A percentile compares a stretch with the other conserved stretches of the same genome.
These are phyloP conservation scores for Cephus runcator DNA, from an alignment of 2,888 invertebrate genomes.

Conservation along the genomic window DNA sequence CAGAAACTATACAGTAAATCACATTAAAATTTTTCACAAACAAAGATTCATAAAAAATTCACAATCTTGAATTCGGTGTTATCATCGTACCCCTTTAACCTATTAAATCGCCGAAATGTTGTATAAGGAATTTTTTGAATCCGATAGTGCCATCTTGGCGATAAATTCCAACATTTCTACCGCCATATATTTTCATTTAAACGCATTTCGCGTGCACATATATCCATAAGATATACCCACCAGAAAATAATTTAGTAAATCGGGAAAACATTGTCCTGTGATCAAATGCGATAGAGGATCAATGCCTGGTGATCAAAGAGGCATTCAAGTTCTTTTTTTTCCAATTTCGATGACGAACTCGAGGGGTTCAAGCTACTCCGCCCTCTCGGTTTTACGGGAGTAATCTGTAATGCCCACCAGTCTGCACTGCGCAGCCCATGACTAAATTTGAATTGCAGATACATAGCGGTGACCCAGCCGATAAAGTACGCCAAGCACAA, in stretches of 20 bases:
- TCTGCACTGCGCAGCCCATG: conserved; percentile 5
- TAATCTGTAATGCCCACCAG: conserved; percentile 19
- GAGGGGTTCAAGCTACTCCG: neutral
- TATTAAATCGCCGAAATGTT: too few relatives aligned
- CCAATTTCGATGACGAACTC: neutral
- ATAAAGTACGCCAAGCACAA: conserved; percentile 99
- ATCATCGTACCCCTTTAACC: too few relatives aligned
- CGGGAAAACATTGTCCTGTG: neutral
- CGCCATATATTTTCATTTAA: neutral
- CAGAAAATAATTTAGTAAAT: neutral
- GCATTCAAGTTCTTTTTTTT: neutral
- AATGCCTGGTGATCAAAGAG: neutral
- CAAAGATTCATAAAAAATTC: too few relatives aligned
- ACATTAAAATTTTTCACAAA: too few relatives aligned
- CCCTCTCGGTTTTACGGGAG: conserved; percentile 19
- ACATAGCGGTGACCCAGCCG: conserved; percentile 98
- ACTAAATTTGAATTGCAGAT: conserved; percentile 74
- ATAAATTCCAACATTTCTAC: neutral
- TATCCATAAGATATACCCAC: neutral
- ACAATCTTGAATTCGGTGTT: too few relatives aligned
- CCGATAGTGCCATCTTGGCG: too few relatives aligned
- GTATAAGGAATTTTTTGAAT: too few relatives aligned
- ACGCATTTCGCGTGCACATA: neutral
- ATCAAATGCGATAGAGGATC: neutral
- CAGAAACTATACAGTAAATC: too few relatives aligned